phyloP scores from a whole-genome alignment of 2,888 invertebrate species.

The Lasioglossum lativentre region DNA sequence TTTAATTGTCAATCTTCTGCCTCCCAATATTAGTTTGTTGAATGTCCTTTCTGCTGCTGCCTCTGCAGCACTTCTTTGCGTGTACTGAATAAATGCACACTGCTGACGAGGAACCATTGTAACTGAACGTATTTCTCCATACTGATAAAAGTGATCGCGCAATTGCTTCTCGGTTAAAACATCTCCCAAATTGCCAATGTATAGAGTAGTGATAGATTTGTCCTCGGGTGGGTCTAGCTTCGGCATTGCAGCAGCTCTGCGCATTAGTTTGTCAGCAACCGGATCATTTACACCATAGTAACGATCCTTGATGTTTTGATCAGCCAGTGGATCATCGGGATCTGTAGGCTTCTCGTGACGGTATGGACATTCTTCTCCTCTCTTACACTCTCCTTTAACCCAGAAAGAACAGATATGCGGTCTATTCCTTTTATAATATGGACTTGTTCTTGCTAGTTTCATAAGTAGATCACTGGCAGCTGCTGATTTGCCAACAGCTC shows the following conservation, averaged over 20 bases:
- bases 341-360: slow-evolving; percentile 98
- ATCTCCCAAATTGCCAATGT: slow-evolving; percentile 98
- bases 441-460: slow-evolving; percentile 95
- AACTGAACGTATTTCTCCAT: slow-evolving; percentile 97
- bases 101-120: slow-evolving; percentile 96
- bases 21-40: slow-evolving; percentile 94
- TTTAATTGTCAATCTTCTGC: slow-evolving; percentile 96
- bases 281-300: slow-evolving; percentile 98
- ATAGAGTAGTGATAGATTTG: slow-evolving; percentile 97
- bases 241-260: slow-evolving; percentile 96
- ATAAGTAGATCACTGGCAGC: slow-evolving; percentile 93
- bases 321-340: slow-evolving; percentile 97
- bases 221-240: slow-evolving; percentile 98
- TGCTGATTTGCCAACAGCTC: slow-evolving; percentile 90
- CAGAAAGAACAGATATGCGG: slow-evolving; percentile 99
- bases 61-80: slow-evolving; percentile 95
- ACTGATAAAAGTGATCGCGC: slow-evolving; percentile 98
- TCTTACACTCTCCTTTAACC: slow-evolving; percentile 98
- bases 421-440: slow-evolving; percentile 97
- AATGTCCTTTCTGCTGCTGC: slow-evolving; percentile 97
- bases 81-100: slow-evolving; percentile 99
- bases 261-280: slow-evolving; percentile 96
- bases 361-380: slow-evolving; percentile 98
- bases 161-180: slow-evolving; percentile 95
- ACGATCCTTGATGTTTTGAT: slow-evolving; percentile 97